Evolutionary conservation across 2,797 vertebrate genomes (phyloP), one percentile per base, ranked within the genome.

Genomic region (Rhinoraja longicauda): DNA sequence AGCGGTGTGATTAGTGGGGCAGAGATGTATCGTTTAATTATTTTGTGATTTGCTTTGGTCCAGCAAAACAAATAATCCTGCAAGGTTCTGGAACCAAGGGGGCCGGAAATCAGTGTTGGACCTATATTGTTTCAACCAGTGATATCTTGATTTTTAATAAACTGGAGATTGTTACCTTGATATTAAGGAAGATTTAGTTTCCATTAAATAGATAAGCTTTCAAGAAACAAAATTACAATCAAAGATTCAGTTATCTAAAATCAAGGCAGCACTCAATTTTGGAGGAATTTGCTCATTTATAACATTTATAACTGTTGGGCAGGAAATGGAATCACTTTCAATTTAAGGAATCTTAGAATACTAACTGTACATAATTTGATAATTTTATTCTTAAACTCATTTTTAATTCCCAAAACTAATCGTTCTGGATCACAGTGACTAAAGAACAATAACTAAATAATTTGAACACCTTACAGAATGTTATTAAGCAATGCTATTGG

Each of bases 371-470:
- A 53, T 77, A 10, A 36, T 32, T 32, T 17, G 45, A 81, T 53
- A 10, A 36, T 32, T 32, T 36, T 81, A 81, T 53, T 36, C 21
- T 81, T 24, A 53, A 81, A 81, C 45, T 53, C 45, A 24, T 81
- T 81, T 53, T 53, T 45, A 81, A 57, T n/a, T 29, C 10, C 13
- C 53, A 10, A 57, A 84, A 64, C 29, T n/a, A 64, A 64, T 17
- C 17, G 5, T 64, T 64, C 29, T 62, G 12, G 17, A 1, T 13
- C 57, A 86, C 12, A 86, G 13, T 62, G 59, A 86, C 59, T 62
- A 86, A 29, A 62, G 82, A 64, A 62, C 29, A 84, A 59, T 84
- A 84, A n/a, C 81, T 57, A 84, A 84, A 81, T 13, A 82, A 26
- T 26, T 84, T 5, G 12, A 84, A 57, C 24, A 53, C 24, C 10